Conservation (phyloP, 2,888 invertebrate genomes). For the Zele albiditarsus region DNA sequence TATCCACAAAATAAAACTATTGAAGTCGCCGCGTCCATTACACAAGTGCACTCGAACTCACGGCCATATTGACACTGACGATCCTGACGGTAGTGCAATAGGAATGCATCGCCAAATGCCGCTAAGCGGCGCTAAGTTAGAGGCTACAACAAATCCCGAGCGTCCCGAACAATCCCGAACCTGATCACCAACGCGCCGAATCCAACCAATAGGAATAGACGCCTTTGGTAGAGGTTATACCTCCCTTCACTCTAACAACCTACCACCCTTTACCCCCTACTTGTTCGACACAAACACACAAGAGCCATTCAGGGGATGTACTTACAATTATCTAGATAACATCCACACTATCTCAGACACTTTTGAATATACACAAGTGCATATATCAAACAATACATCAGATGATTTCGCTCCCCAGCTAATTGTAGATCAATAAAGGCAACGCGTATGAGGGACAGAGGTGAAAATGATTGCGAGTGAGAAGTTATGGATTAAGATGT, state of each 20-base stretch:
- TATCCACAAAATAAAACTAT: background rate
- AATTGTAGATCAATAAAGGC: slow-evolving; percentile 34
- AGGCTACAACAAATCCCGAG: background rate
- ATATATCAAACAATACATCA: background rate
- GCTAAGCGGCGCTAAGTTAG: too few relatives aligned
- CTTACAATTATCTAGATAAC: slow-evolving; percentile 20
- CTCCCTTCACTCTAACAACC: background rate
- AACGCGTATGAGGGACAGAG: too few relatives aligned
- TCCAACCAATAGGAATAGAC: background rate
- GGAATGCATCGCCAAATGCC: background rate
- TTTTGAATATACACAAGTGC: too few relatives aligned
- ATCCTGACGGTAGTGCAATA: background rate
- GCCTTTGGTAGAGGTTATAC: too few relatives aligned
- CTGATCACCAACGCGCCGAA: background rate
- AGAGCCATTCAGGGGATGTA: background rate
- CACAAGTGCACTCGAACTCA: slow-evolving; percentile 42
- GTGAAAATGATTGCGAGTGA: too few relatives aligned
- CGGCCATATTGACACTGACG: slow-evolving; percentile 53
- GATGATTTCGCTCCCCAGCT: slow-evolving; percentile 26
- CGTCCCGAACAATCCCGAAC: background rate
- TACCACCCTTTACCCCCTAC: background rate
- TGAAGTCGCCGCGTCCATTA: slow-evolving; percentile 36
- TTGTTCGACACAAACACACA: background rate
- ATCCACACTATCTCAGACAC: background rate
- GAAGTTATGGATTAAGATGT: background rate